These are phyloP conservation scores for Xyrauchen texanus DNA, from an alignment of 2,113 vertebrate genomes.

Conservation along the genomic window DNA sequence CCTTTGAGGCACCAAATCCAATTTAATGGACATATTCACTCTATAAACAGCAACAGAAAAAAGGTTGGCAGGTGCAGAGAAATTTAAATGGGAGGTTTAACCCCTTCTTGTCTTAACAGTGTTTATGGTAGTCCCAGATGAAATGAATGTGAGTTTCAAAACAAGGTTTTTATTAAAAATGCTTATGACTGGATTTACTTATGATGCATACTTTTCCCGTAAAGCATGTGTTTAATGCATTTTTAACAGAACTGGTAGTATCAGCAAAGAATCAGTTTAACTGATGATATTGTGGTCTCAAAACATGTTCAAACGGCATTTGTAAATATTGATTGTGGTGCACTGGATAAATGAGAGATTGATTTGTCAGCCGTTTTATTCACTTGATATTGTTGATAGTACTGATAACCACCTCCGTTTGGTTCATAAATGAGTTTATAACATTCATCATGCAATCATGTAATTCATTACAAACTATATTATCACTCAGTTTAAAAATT, in stretches of 20 bases:
- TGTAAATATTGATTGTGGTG: not conserved
- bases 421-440: not conserved
- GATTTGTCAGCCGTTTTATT: not conserved
- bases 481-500: too few relatives aligned
- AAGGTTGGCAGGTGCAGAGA: constrained; percentile 38
- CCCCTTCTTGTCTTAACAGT: constrained; percentile 53
- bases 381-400: not conserved
- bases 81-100: constrained; percentile 69
- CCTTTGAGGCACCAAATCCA: constrained; percentile 70
- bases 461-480: too few relatives aligned
- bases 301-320: not conserved
- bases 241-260: not conserved
- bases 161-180: too few relatives aligned
- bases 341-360: not conserved
- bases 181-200: too few relatives aligned
- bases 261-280: not conserved
- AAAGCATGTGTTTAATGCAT: too few relatives aligned
- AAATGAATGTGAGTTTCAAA: not conserved
- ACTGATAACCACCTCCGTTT: not conserved
- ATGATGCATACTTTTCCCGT: too few relatives aligned
- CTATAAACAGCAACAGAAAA: constrained; percentile 53
- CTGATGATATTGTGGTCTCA: constrained; percentile 1
- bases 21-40: constrained; percentile 76
- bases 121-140: not conserved
- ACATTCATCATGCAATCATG: too few relatives aligned